A percentile compares a stretch with the other conserved stretches of the same genome.
These are phyloP conservation scores for Solen grandis DNA, from an alignment of 1,140 invertebrate species.

Conservation along the genomic window DNA sequence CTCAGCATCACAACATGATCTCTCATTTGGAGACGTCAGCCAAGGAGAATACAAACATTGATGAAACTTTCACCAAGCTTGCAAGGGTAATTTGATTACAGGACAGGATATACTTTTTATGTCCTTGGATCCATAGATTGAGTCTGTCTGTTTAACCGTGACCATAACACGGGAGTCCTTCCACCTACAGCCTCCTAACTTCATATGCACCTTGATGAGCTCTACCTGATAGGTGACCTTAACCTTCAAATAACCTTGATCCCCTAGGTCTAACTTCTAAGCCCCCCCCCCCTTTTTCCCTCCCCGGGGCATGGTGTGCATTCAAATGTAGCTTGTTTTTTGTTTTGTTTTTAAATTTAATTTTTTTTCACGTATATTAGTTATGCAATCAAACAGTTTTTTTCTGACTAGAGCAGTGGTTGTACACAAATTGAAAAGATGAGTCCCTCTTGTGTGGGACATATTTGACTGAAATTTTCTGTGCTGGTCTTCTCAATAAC, in stretches of 20 bases:
- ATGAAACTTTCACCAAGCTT: slow-evolving; percentile 79
- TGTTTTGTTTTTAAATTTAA: neutral
- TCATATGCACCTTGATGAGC: neutral
- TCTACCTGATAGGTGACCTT: no score
- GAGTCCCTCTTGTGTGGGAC: no score
- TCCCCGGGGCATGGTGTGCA: no score
- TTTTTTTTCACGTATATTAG: neutral
- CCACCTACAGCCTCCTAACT: neutral
- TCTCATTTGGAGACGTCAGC: slow-evolving; percentile 79
- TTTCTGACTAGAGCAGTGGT: no score
- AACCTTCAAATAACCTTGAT: no score
- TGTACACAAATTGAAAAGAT: no score
- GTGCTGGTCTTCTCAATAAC: no score
- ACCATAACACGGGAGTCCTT: neutral
- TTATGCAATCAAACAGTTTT: no score
- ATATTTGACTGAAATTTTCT: no score
- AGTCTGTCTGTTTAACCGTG: neutral
- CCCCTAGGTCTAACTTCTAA: no score
- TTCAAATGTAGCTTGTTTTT: neutral
- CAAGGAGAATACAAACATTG: slow-evolving; percentile 80
- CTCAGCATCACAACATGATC: slow-evolving; percentile 84
- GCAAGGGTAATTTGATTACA: slow-evolving; percentile 72
- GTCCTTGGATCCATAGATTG: neutral
- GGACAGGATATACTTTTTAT: neutral
- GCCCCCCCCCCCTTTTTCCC: neutral